Conservation (phyloP, 2,888 invertebrate species). For the Mythimna loreyi region DNA sequence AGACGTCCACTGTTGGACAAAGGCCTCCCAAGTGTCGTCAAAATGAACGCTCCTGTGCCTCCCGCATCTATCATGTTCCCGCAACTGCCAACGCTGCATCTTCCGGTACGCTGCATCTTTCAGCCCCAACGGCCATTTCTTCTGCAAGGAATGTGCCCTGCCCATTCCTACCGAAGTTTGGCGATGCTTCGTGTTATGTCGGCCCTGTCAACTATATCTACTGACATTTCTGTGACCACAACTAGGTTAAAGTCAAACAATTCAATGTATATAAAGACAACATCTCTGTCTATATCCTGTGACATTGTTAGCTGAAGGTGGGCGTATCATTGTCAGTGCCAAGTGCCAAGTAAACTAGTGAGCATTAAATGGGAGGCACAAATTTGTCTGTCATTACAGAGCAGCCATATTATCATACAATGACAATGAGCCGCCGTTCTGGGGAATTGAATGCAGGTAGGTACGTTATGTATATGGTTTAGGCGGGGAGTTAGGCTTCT, state of each 20-base stretch:
- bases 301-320: conserved; percentile 63
- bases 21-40: too few relatives aligned
- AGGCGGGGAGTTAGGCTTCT: conserved; percentile 39
- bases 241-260: not conserved
- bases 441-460: conserved; percentile 32
- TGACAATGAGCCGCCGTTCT: conserved; percentile 80
- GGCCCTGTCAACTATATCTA: too few relatives aligned
- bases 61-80: too few relatives aligned
- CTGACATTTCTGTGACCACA: too few relatives aligned
- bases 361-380: conserved; percentile 82
- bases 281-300: conserved; percentile 62
- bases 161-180: too few relatives aligned
- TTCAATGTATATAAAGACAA: conserved; percentile 41
- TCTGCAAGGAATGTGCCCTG: too few relatives aligned
- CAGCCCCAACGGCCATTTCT: too few relatives aligned
- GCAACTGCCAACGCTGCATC: too few relatives aligned
- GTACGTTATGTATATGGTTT: conserved; percentile 15
- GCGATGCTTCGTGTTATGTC: too few relatives aligned
- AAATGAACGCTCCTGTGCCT: too few relatives aligned
- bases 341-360: conserved; percentile 74
- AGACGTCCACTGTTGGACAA: too few relatives aligned
- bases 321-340: conserved; percentile 74
- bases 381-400: conserved; percentile 73
- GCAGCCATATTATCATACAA: conserved; percentile 84
- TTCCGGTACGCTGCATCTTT: too few relatives aligned